phyloP scores from a whole-genome alignment of 2,888 invertebrate genomes.

The Nebria brevicollis region DNA sequence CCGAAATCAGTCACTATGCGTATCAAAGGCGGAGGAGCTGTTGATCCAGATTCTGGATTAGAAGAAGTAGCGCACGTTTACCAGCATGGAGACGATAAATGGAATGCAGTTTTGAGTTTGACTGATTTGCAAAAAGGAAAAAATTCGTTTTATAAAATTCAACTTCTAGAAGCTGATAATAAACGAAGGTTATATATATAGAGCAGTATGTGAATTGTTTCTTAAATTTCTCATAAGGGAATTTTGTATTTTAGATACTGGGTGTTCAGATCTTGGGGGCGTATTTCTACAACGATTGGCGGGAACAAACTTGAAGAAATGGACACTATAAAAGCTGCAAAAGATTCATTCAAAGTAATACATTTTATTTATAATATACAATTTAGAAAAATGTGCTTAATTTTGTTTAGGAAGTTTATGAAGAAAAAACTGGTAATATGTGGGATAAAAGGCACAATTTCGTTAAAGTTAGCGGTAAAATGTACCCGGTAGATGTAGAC shows the following conservation, averaged over 20 bases:
- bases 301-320: slow-evolving; percentile 71
- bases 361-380: slow-evolving; percentile 62
- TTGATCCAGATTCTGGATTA: slow-evolving; percentile 90
- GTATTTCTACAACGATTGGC: slow-evolving; percentile 95
- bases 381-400: background rate
- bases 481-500: slow-evolving; percentile 91
- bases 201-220: background rate
- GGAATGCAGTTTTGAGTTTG: slow-evolving; percentile 81
- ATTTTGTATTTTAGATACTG: slow-evolving; percentile 68
- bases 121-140: slow-evolving; percentile 88
- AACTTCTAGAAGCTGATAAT: slow-evolving; percentile 82
- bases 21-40: slow-evolving; percentile 84
- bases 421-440: slow-evolving; percentile 84
- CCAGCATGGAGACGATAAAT: slow-evolving; percentile 68
- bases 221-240: slow-evolving; percentile 2
- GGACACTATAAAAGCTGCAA: slow-evolving; percentile 67
- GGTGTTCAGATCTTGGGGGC: slow-evolving; percentile 94
- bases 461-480: slow-evolving; percentile 74
- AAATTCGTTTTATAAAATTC: slow-evolving; percentile 96
- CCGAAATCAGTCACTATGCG: slow-evolving; percentile 74
- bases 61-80: slow-evolving; percentile 85
- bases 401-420: slow-evolving; percentile 54
- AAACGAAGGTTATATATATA: slow-evolving; percentile 56
- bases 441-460: slow-evolving; percentile 78
- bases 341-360: slow-evolving; percentile 69